A percentile compares a stretch with the other conserved stretches of the same genome.
These are phyloP conservation scores for Lissonota sp. DNA, from an alignment of 2,888 invertebrate genomes.

Conservation along the genomic window DNA sequence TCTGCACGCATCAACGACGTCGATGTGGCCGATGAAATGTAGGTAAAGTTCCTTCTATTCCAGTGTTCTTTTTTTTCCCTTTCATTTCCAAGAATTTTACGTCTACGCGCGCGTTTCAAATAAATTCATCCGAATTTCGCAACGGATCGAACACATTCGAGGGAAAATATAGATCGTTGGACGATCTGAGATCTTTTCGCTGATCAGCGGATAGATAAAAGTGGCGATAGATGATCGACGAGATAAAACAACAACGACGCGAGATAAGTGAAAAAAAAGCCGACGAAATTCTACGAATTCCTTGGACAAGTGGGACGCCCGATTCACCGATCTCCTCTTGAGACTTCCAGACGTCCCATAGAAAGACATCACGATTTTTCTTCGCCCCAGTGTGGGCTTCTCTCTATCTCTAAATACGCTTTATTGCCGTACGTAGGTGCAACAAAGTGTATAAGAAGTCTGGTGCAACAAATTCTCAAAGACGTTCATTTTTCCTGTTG, in stretches of 20 bases:
- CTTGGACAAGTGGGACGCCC: conserved; percentile 39
- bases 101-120: neutral
- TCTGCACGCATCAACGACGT: conserved; percentile 14
- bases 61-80: neutral
- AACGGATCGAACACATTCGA: neutral
- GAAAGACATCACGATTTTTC: conserved; percentile 53
- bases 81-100: conserved; percentile 42
- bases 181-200: neutral
- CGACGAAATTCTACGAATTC: conserved; percentile 45
- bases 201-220: conserved; percentile 32
- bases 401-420: conserved; percentile 31
- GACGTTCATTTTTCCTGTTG: neutral
- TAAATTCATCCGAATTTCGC: conserved; percentile 43
- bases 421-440: conserved; percentile 16
- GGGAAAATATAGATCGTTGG: conserved; percentile 26
- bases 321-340: conserved; percentile 9
- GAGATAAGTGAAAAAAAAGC: conserved; percentile 13
- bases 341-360: conserved; percentile 40
- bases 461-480: neutral
- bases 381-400: conserved; percentile 12
- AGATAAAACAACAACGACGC: conserved; percentile 16
- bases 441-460: conserved; percentile 27
- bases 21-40: conserved; percentile 9
- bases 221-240: conserved; percentile 32
- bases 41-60: too few species aligned